phyloP scores from a whole-genome alignment of 1,140 invertebrate genomes.

The Leptinotarsa undecemlineata region DNA sequence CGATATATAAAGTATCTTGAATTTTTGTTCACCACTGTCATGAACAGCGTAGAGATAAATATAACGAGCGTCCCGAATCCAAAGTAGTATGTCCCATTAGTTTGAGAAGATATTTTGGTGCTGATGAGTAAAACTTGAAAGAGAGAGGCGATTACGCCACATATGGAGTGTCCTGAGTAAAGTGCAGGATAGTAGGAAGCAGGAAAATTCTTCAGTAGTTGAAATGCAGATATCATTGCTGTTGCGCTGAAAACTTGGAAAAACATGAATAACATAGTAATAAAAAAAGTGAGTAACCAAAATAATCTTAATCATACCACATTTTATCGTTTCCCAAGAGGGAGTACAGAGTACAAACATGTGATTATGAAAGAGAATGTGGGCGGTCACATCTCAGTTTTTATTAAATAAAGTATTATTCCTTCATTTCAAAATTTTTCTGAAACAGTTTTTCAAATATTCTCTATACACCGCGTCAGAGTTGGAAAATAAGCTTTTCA shows the following conservation, averaged over 20 bases:
- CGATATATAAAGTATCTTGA: constrained; percentile 40
- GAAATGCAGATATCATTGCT: constrained; percentile 37
- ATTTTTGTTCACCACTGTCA: constrained; percentile 29
- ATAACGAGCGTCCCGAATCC: constrained; percentile 33
- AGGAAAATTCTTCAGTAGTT: constrained; percentile 40
- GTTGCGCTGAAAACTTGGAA: constrained; percentile 37
- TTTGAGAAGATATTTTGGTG: constrained; percentile 15
- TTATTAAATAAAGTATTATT: too few relatives aligned
- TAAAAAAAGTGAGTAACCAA: too few relatives aligned
- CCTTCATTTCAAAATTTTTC: too few relatives aligned
- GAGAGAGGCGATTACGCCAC: constrained; percentile 38
- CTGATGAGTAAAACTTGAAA: constrained; percentile 39
- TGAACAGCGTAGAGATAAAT: constrained; percentile 28
- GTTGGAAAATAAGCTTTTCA: too few relatives aligned
- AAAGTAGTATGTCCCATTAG: constrained; percentile 32
- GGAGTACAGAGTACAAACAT: too few relatives aligned
- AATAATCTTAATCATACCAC: too few relatives aligned
- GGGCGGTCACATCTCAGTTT: too few relatives aligned
- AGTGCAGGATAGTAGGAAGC: constrained; percentile 35
- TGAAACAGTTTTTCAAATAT: too few relatives aligned
- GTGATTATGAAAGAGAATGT: too few relatives aligned
- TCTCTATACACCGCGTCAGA: too few relatives aligned
- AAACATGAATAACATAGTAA: background rate
- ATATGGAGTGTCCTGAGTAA: constrained; percentile 36
- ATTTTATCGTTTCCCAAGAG: too few relatives aligned